These are phyloP conservation scores for Cynopterus brachyotis DNA, from an alignment of 2,113 vertebrate genomes.

Conservation along the genomic window DNA sequence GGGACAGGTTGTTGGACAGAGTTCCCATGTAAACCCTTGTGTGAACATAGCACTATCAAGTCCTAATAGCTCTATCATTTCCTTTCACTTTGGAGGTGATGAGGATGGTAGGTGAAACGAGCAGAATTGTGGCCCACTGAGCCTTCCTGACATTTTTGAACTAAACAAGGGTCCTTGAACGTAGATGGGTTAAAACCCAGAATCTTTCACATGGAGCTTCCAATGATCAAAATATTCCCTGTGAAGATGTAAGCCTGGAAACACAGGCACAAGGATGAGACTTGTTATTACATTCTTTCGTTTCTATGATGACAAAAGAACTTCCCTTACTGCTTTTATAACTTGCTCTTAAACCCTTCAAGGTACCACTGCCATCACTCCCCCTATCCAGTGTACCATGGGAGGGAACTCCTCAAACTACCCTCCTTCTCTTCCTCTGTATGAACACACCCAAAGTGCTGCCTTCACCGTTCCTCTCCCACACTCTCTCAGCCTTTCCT, in stretches of 20 bases:
- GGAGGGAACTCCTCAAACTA: background rate
- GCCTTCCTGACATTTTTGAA: background rate
- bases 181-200: background rate
- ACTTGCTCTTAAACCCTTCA: background rate
- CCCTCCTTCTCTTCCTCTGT: background rate
- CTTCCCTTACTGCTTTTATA: background rate
- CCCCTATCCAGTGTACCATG: background rate
- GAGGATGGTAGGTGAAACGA: background rate
- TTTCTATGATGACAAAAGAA: background rate
- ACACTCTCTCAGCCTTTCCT: background rate
- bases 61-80: background rate
- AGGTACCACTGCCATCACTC: background rate
- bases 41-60: background rate
- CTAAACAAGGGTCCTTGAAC: background rate
- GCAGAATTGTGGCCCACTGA: background rate
- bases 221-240: background rate
- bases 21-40: rapidly evolving
- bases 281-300: background rate
- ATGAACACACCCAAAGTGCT: background rate
- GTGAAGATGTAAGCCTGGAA: background rate
- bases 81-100: background rate
- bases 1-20: background rate
- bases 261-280: background rate
- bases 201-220: background rate
- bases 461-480: background rate